A percentile compares a stretch with the other conserved stretches of the same genome.
These are phyloP conservation scores for Gasterosteus aculeatus DNA, from an alignment of 2,113 vertebrate genomes.

Conservation along the genomic window DNA sequence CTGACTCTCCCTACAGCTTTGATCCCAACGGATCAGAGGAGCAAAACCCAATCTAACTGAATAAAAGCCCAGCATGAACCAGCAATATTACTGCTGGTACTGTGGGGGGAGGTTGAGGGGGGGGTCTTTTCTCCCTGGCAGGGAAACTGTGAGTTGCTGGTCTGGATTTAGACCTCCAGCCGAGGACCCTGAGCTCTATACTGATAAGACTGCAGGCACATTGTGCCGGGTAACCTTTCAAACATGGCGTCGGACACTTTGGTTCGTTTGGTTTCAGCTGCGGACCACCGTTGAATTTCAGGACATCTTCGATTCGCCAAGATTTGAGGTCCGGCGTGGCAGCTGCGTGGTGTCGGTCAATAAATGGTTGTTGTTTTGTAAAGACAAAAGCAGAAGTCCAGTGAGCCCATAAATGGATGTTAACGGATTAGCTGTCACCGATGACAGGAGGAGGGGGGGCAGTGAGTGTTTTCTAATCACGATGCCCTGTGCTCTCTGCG, in stretches of 20 bases:
- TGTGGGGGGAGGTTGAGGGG: not conserved
- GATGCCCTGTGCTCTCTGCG: slow-evolving; percentile 22
- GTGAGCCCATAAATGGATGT: slow-evolving; percentile 47
- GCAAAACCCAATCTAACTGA: not conserved
- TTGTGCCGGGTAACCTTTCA: slow-evolving; percentile 36
- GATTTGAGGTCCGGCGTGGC: not conserved
- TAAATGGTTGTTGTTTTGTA: not conserved
- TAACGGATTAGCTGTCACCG: slow-evolving; percentile 45
- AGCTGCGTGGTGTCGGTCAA: not conserved
- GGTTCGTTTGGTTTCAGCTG: not conserved
- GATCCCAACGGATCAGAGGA: not conserved
- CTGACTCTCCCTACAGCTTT: not conserved
- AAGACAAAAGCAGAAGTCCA: slow-evolving; percentile 25
- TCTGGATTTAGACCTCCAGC: slow-evolving; percentile 77
- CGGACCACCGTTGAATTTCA: not conserved
- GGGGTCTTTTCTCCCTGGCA: slow-evolving; percentile 28
- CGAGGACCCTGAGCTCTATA: slow-evolving; percentile 50
- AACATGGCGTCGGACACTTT: slow-evolving; percentile 1
- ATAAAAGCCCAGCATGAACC: not conserved
- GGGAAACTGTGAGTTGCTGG: slow-evolving; percentile 68
- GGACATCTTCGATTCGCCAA: not conserved
- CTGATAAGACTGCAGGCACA: slow-evolving; percentile 56
- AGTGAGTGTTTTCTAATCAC: slow-evolving; percentile 51
- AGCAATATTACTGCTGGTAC: slow-evolving; percentile 39
- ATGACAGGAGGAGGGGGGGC: slow-evolving; percentile 5